Evolutionary conservation across 2,888 invertebrate species (phyloP).

Genomic region (Hyles lineata): DNA sequence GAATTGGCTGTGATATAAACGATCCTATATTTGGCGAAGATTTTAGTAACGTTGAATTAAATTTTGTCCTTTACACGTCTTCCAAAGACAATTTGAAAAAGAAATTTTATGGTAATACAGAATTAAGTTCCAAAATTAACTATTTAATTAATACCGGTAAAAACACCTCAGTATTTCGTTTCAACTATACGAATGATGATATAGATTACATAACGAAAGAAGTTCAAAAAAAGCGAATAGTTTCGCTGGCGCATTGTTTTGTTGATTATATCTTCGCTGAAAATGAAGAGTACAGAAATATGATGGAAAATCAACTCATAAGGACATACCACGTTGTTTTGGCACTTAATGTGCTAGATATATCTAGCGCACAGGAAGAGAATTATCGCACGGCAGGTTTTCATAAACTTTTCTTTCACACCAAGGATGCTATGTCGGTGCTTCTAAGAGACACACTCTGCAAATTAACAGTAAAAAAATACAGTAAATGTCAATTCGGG

Average conservation of each 20-base stretch:
- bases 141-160: conserved; percentile 45
- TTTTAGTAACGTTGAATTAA: conserved; percentile 46
- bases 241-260: conserved; percentile 45
- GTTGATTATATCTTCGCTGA: conserved; percentile 44
- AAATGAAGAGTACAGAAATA: conserved; percentile 43
- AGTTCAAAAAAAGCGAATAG: conserved; percentile 47
- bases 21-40: conserved; percentile 51
- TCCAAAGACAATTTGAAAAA: conserved; percentile 45
- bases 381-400: conserved; percentile 42
- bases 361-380: conserved; percentile 31
- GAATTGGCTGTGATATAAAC: conserved; percentile 41
- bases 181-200: conserved; percentile 43
- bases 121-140: conserved; percentile 44
- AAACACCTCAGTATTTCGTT: conserved; percentile 45
- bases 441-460: conserved; percentile 45
- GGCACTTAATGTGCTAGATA: conserved; percentile 46
- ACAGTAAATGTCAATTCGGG: conserved; percentile 38
- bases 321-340: conserved; percentile 53
- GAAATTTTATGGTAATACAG: conserved; percentile 36
- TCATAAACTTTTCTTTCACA: conserved; percentile 48
- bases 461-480: conserved; percentile 41
- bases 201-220: conserved; percentile 44
- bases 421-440: conserved; percentile 39
- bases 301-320: conserved; percentile 48
- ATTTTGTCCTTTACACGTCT: conserved; percentile 55